phyloP scores from a whole-genome alignment of 1,140 invertebrate genomes.

The Drosophila ohnishii region DNA sequence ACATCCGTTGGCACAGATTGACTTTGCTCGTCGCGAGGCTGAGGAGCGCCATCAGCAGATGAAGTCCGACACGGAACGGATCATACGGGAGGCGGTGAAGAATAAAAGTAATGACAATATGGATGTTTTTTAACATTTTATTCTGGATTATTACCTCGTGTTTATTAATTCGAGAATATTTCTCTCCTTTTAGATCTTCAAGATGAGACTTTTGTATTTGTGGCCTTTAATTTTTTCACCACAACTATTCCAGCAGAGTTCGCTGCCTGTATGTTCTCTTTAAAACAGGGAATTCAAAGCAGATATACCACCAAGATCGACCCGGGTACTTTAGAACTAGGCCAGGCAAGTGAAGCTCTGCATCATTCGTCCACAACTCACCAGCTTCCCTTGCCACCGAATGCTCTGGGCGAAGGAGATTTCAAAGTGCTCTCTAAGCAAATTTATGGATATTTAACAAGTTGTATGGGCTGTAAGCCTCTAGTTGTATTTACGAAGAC shows the following conservation, averaged over 20 bases:
- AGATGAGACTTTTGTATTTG: slow-evolving; percentile 45
- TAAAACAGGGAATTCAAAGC: slow-evolving; percentile 34
- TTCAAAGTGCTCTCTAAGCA: slow-evolving; percentile 28
- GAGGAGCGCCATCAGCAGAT: slow-evolving; percentile 19
- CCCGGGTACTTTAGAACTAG: too few relatives aligned
- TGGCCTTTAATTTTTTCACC: slow-evolving; percentile 60
- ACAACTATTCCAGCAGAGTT: slow-evolving; percentile 72
- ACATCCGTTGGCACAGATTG: too few relatives aligned
- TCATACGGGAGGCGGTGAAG: slow-evolving; percentile 28
- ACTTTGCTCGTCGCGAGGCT: slow-evolving; percentile 12
- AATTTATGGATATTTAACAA: slow-evolving; percentile 40
- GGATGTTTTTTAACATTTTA: too few relatives aligned
- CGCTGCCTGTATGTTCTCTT: slow-evolving; percentile 53
- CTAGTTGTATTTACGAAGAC: too few relatives aligned
- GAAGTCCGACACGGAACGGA: slow-evolving; percentile 52
- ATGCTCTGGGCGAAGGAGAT: slow-evolving; percentile 58
- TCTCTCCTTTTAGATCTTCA: slow-evolving; percentile 40
- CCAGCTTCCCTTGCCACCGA: slow-evolving; percentile 62
- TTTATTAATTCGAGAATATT: neutral
- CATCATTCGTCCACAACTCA: slow-evolving; percentile 36
- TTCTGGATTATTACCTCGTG: too few relatives aligned
- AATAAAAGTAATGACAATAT: too few relatives aligned
- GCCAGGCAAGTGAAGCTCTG: too few relatives aligned
- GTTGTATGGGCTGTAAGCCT: slow-evolving; percentile 4
- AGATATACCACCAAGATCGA: too few relatives aligned